These are phyloP conservation scores for Ceratina japonica DNA, from an alignment of 1,140 invertebrate species.

Conservation along the genomic window DNA sequence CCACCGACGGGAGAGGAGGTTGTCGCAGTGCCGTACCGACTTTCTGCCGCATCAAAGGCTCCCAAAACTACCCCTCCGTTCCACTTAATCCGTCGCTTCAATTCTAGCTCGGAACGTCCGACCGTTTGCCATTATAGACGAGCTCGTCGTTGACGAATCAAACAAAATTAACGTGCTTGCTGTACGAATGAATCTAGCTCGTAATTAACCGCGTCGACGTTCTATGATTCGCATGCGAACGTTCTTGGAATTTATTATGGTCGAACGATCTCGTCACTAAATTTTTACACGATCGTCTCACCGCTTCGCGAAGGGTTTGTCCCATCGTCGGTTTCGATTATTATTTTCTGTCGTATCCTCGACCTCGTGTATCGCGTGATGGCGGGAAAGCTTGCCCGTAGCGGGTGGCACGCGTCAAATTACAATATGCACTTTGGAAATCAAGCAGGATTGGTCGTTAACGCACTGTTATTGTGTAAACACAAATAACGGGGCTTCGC, in stretches of 20 bases:
- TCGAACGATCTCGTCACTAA: slow-evolving; percentile 2
- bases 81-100: background rate
- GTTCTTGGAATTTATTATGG: slow-evolving; percentile 17
- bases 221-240: no score
- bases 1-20: slow-evolving; percentile 49
- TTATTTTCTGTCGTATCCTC: background rate
- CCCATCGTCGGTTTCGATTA: background rate
- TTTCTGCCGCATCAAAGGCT: slow-evolving; percentile 24
- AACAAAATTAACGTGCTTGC: no score
- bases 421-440: background rate
- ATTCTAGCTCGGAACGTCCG: background rate
- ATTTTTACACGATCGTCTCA: background rate
- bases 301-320: background rate
- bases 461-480: background rate
- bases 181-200: no score
- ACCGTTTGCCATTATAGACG: no score
- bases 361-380: background rate
- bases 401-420: no score
- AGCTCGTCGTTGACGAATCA: no score
- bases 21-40: slow-evolving; percentile 63
- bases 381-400: slow-evolving; percentile 7
- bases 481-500: background rate
- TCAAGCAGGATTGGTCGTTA: no score
- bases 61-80: slow-evolving; percentile 10
- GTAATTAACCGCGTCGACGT: no score